Base-by-base conservation (phyloP, 2,888 invertebrate genomes). In the Aethes cnicana region DNA sequence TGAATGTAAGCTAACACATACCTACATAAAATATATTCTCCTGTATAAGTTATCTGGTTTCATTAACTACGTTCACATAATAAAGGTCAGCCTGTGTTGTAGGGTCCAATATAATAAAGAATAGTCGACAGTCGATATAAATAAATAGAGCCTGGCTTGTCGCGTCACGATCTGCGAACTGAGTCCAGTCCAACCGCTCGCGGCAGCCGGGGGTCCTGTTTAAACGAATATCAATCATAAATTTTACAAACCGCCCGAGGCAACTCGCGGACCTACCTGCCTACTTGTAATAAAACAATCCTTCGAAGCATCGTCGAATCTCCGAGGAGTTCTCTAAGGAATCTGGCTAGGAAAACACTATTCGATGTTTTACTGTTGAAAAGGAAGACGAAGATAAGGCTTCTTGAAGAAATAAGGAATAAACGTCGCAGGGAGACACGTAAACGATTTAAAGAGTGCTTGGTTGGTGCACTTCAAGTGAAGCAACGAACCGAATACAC, bases 401-500 rank as follows among this genome's bases (percentile, higher is more conserved):
- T 61, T 63, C 59, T 70, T 63, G 59, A 54, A 59, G 55, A 49
- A 53, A 57, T 61, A 57, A 61, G 64, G 59, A 61, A 60, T 59
- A 62, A 64, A 56, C 59, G 66, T 70, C 57, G 66, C 72, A 75
- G 60, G 69, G 67, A 72, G 72, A 74, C n/a, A n/a, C 77, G 74
- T 78, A 78, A 83, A 81, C 79, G 79, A 79, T 81, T 81, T 77
- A 69, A n/a, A 72, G 69, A 77, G 75, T 72, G 66, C 67, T 72
- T 69, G 68, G 60, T 72, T 69, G 68, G 60, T 73, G 74, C 75
- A 78, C 75, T 78, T 72, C 68, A 74, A 69, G 56, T 52, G 66
- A 66, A 63, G 74, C 74, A 80, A 71, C 76, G 72, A 65, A 72
- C 72, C 74, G 77, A 71, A 73, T 78, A 77, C 82, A 77, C 67